Base-by-base conservation (phyloP, 2,888 invertebrate genomes). In the Gastrophysa polygoni region DNA sequence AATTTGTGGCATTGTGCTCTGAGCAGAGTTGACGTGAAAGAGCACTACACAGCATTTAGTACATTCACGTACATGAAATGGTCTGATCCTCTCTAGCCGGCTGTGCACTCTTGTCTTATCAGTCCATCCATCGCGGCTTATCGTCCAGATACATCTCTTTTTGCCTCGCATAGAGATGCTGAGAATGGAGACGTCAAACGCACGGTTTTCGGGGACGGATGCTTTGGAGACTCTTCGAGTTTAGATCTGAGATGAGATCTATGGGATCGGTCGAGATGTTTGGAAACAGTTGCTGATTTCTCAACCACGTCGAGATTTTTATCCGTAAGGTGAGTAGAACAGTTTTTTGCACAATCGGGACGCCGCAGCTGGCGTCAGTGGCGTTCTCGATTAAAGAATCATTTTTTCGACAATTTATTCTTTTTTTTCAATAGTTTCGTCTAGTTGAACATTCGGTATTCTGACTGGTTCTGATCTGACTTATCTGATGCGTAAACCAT, bases 171-270 rank as follows among this genome's bases (percentile, higher is more conserved):
- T 78, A 78, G 69, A 59, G 67, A 43, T 7, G 20, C 73, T 66
- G 68, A 71, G 74, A 77, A 81, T 81, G 77, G 77, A 81, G 80
- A 81, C 78, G 81, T 81, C 81, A 81, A 80, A 81, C 77, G 75
- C 80, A 81, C 69, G 68, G 68, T 71, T 67, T 69, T 66, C 55
- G 57, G 63, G 38, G n/a, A 38, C 38, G 38, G 14, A 38, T 38
- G 38, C 38, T 38, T 38, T 2, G 14, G 14, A n/a, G 14, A 14
- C 38, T 38, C 14, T 14, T 3, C 10, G n/a, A n/a, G 14, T 38
- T 38, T 24, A 58, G 54, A 60, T 64, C 57, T 57, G 59, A 51
- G 57, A 58, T 64, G 57, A 57, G 59, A 55, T 64, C 56, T 60
- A 34, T 49, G 32, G 51, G 54, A 67, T 64, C 63, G 44, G 43